Evolutionary conservation across 2,797 vertebrate genomes (phyloP), one percentile per base, ranked within the genome.

Genomic region (Syngnathus acus): DNA sequence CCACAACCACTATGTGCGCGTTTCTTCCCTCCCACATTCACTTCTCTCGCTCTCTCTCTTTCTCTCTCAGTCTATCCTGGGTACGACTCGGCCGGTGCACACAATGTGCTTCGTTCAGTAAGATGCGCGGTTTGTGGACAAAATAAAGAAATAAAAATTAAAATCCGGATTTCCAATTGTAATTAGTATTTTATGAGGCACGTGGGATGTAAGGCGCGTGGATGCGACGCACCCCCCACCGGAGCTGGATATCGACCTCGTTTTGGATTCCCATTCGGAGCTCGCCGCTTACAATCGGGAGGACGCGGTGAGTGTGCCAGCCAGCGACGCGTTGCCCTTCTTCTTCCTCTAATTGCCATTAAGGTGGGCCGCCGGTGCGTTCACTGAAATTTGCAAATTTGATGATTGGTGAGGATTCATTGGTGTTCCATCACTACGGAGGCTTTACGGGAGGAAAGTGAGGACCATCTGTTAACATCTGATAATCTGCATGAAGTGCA

Each of bases 81-180:
- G 78, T 86, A 71, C 78, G 84, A 87, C 83, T 57, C 78, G 86
- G 79, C 81, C 89, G 84, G 85, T 81, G 84, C 82, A 86, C 80
- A 78, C 86, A 75, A 78, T 85, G n/a, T 84, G 86, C 84, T 84
- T 78, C 84, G 89, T 86, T 83, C 88, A 74, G 13, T 26, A 45
- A 85, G 82, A 76, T 77, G 77, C 81, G 71, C 21, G 19, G 60
- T 45, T 79, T 73, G 78, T 76, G 83, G 80, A 69, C 64, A 62
- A 72, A 74, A 81, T 74, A 72, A 81, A 73, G 76, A 70, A 71
- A 45, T 11, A 48, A 54, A 38, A n/a, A 63, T 37, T 68, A 69
- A 72, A 70, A 65, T 47, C 75, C 74, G 85, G 85, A 87, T 58
- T 64, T 68, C 45, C 58, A 48, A 47, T 47, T 47, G 32, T 32